Evolutionary conservation across 2,113 vertebrate species (phyloP).

Genomic region (Laticauda colubrina): DNA sequence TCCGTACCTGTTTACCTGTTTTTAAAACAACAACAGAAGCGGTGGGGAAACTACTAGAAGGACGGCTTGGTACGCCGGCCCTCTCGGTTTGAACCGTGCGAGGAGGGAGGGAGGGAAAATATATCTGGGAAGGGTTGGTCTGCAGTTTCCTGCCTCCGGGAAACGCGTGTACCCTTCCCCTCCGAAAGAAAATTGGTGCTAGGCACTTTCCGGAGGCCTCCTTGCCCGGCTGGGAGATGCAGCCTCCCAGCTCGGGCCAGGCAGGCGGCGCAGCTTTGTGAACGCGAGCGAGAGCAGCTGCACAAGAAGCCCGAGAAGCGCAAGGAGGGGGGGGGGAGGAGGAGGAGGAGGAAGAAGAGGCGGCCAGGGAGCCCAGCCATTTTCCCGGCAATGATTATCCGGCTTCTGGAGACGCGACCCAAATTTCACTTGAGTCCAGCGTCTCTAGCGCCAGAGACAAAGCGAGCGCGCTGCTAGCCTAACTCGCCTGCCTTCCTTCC

Average conservation of each 20-base stretch:
- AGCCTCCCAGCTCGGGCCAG: neutral
- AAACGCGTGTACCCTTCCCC: neutral
- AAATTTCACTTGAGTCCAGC: slow-evolving; percentile 48
- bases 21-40: too few species aligned
- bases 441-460: slow-evolving; percentile 35
- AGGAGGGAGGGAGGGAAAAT: neutral
- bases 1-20: too few species aligned
- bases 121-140: neutral
- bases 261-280: slow-evolving; percentile 56
- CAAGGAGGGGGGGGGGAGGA: neutral
- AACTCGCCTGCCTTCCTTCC: neutral
- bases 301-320: slow-evolving; percentile 29
- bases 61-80: neutral
- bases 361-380: slow-evolving; percentile 14
- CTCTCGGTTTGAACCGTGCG: neutral
- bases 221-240: neutral
- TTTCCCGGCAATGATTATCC: slow-evolving; percentile 32
- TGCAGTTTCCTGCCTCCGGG: neutral
- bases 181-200: neutral
- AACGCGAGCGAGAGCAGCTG: slow-evolving; percentile 33
- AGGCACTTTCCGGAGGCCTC: neutral
- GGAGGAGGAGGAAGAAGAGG: neutral
- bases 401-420: slow-evolving; percentile 45
- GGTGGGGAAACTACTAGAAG: too few species aligned
- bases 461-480: neutral